Conservation (phyloP, 2,888 invertebrate species). For the Creontiades dilutus region DNA sequence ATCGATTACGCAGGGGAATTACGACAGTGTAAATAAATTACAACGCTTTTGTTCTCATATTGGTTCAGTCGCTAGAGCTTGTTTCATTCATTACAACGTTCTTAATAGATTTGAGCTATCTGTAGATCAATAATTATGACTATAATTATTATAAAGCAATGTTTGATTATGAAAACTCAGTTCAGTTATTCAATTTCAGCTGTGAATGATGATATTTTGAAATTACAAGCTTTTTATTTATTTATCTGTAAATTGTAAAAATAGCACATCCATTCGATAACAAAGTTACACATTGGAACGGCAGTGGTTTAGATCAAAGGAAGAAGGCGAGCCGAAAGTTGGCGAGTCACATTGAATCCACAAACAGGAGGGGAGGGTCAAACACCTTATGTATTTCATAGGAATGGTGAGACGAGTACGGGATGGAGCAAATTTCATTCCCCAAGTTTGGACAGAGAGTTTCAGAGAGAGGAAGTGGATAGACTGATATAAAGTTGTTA, state of each 20-base stretch:
- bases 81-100: too few species aligned
- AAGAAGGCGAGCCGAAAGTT: constrained; percentile 53
- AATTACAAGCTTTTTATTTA: too few species aligned
- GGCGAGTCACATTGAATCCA: constrained; percentile 69
- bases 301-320: constrained; percentile 58
- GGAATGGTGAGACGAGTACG: constrained; percentile 29
- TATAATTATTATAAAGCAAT: too few species aligned
- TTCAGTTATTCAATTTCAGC: too few species aligned
- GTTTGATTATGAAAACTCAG: too few species aligned
- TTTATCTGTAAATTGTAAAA: background rate
- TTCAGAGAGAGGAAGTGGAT: constrained; percentile 35
- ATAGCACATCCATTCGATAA: constrained; percentile 44
- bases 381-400: constrained; percentile 73
- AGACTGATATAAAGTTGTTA: constrained; percentile 72
- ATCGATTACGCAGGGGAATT: too few species aligned
- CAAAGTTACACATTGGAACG: constrained; percentile 66
- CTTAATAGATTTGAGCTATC: too few species aligned
- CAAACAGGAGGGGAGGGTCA: constrained; percentile 70
- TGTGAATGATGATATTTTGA: too few species aligned
- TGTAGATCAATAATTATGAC: too few species aligned
- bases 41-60: too few species aligned
- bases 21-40: too few species aligned
- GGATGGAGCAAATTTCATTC: constrained; percentile 71
- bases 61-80: too few species aligned
- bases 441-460: constrained; percentile 69